These are phyloP conservation scores for Arrhamphus sclerolepis DNA, from an alignment of 2,797 vertebrate species.

Conservation along the genomic window DNA sequence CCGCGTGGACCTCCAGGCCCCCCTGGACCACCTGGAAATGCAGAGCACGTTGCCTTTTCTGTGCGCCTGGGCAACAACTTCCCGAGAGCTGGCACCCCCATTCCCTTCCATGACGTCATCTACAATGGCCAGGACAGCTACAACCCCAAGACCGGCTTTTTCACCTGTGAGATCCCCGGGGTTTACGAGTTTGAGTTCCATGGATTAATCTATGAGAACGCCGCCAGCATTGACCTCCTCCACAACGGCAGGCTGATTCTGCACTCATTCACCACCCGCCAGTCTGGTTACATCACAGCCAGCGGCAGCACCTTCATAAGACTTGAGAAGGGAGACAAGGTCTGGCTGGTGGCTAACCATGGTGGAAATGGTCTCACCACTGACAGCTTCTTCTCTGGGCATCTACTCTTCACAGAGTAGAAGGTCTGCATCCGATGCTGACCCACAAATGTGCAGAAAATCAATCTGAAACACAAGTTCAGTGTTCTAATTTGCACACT, in stretches of 20 bases:
- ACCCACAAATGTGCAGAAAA: background rate
- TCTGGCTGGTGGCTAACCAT: conserved; percentile 41
- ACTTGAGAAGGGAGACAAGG: conserved; percentile 39
- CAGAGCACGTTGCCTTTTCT: conserved; percentile 41
- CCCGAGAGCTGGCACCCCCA: conserved; percentile 9
- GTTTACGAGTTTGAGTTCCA: conserved; percentile 73
- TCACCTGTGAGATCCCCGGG: conserved; percentile 59
- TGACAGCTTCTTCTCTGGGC: conserved; percentile 66
- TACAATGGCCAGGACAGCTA: conserved; percentile 69
- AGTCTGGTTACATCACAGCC: conserved; percentile 18
- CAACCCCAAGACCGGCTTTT: conserved; percentile 40
- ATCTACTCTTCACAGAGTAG: conserved; percentile 61
- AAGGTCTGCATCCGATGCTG: background rate
- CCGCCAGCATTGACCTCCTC: conserved; percentile 42
- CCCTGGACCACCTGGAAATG: background rate
- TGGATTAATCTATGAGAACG: conserved; percentile 11
- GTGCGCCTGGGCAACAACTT: conserved; percentile 34
- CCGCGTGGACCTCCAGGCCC: conserved; percentile 12
- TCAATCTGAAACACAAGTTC: too few species aligned
- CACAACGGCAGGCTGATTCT: conserved; percentile 30
- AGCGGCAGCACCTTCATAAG: conserved; percentile 48
- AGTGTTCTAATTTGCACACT: too few species aligned
- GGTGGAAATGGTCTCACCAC: conserved; percentile 34
- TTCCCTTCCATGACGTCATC: conserved; percentile 52
- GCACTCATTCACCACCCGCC: conserved; percentile 61